These are phyloP conservation scores for Desmodus rotundus DNA, from an alignment of 2,113 vertebrate species.

Conservation along the genomic window DNA sequence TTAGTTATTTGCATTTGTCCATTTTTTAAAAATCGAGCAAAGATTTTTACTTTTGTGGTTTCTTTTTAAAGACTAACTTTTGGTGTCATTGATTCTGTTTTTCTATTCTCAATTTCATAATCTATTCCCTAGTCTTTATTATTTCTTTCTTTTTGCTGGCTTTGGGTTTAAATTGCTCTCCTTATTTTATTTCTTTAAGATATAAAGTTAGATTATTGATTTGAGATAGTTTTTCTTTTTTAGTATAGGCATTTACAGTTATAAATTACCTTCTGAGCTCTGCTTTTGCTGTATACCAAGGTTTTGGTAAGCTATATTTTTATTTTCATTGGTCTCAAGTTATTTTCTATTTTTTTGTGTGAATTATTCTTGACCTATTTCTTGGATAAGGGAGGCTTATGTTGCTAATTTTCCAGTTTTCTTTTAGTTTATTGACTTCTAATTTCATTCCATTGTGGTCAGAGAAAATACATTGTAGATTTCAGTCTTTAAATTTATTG, in stretches of 20 bases:
- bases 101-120: background rate
- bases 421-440: background rate
- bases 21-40: background rate
- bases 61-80: background rate
- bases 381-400: background rate
- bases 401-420: background rate
- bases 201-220: background rate
- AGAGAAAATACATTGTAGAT: background rate
- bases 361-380: background rate
- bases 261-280: background rate
- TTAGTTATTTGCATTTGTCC: background rate
- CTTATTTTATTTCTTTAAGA: background rate
- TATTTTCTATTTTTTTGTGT: background rate
- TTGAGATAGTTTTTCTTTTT: background rate
- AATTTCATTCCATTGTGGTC: background rate
- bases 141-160: background rate
- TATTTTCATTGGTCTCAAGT: background rate
- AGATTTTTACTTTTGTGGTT: background rate
- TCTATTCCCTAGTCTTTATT: background rate
- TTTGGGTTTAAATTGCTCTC: background rate
- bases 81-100: background rate
- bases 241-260: background rate
- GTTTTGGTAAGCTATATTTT: background rate
- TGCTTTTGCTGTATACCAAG: background rate
- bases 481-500: background rate